Conservation (phyloP, 2,888 invertebrate genomes). For the Yponomeuta sedellus region DNA sequence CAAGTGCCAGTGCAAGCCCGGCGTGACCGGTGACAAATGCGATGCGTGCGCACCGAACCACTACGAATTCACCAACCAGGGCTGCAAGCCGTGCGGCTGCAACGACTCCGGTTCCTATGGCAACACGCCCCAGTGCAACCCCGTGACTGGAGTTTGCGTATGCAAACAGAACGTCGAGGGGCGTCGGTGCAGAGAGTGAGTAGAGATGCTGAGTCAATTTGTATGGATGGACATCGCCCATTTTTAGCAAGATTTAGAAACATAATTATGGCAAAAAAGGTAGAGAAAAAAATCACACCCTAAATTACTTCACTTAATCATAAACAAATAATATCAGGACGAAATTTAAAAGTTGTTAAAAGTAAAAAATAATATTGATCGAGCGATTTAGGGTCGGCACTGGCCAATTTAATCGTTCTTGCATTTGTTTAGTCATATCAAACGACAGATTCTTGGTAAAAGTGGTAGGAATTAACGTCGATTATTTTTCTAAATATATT, state of each 20-base stretch:
- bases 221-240: background rate
- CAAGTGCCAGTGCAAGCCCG: slow-evolving; percentile 96
- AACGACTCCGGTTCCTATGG: slow-evolving; percentile 82
- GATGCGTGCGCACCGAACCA: slow-evolving; percentile 89
- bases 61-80: slow-evolving; percentile 92
- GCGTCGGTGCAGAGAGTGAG: slow-evolving; percentile 85
- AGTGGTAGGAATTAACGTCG: too few relatives aligned
- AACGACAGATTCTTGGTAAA: too few relatives aligned
- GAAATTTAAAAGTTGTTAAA: too few relatives aligned
- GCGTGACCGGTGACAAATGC: slow-evolving; percentile 96
- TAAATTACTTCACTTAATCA: too few relatives aligned
- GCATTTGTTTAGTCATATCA: too few relatives aligned
- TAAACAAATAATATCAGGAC: too few relatives aligned
- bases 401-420: too few relatives aligned
- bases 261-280: too few relatives aligned
- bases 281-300: too few relatives aligned
- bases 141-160: slow-evolving; percentile 81
- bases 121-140: slow-evolving; percentile 86
- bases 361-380: too few relatives aligned
- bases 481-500: too few relatives aligned
- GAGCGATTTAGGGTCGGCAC: too few relatives aligned
- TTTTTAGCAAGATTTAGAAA: background rate
- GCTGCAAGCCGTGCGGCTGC: slow-evolving; percentile 96
- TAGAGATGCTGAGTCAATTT: slow-evolving; percentile 16
- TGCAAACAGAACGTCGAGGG: slow-evolving; percentile 94